Percentiles rank a stretch among this genome's conserved stretches.
Evolutionary conservation across 2,888 invertebrate species (phyloP).

Genomic region (Tanypteryx hageni): DNA sequence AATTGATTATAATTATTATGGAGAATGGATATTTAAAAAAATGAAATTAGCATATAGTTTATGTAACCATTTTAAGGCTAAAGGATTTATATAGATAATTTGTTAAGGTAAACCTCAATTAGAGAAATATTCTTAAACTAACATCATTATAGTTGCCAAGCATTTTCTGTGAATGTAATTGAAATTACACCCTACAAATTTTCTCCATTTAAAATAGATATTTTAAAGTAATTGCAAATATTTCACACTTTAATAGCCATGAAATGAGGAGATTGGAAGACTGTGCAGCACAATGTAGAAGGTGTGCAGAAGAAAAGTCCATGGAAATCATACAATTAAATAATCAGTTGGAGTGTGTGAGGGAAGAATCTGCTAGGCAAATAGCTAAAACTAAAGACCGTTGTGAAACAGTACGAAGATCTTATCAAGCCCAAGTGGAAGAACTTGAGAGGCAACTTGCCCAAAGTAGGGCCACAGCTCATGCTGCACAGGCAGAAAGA

Average conservation of each 20-base stretch:
- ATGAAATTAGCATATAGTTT: too few relatives aligned
- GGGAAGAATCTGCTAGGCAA: slow-evolving; percentile 84
- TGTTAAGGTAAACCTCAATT: neutral
- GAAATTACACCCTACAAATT: neutral
- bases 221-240: neutral
- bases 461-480: slow-evolving; percentile 80
- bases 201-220: neutral
- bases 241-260: slow-evolving; percentile 70
- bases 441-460: slow-evolving; percentile 84
- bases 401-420: slow-evolving; percentile 80
- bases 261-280: slow-evolving; percentile 80
- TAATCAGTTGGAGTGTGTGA: slow-evolving; percentile 81
- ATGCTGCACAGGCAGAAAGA: slow-evolving; percentile 82
- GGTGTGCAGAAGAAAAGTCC: slow-evolving; percentile 81
- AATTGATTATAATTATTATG: too few relatives aligned
- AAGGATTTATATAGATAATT: neutral
- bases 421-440: slow-evolving; percentile 82
- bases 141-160: neutral
- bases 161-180: neutral
- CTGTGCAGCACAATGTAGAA: slow-evolving; percentile 78
- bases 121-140: neutral
- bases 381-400: slow-evolving; percentile 82
- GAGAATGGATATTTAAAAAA: too few relatives aligned
- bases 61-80: too few relatives aligned
- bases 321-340: slow-evolving; percentile 83